Evolutionary conservation across 2,888 invertebrate genomes (phyloP), one percentile per base, ranked within the genome.

Genomic region (Thera britannica): DNA sequence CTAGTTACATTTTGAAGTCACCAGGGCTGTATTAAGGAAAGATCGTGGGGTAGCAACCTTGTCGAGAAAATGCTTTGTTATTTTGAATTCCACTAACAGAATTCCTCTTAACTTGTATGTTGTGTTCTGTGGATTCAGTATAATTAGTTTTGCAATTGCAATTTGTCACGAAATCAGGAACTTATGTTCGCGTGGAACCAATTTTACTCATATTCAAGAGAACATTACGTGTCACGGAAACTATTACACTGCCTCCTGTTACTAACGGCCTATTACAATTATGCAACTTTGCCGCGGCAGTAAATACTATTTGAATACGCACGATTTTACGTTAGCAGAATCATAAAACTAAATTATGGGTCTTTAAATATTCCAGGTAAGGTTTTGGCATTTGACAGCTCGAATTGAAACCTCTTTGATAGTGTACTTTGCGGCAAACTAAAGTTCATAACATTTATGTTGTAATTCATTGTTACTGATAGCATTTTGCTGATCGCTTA

Each of bases 161-260:
- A 8, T n/a, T 23, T 4, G 12, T 9, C 34, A 52, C 38, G 41
- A 36, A 65, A 44, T 59, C 51, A 51, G 38, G 35, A n/a, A 49
- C n/a, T 34, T 34, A 54, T 11, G 44, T 57, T 46, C 57, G 51
- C 41, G 55, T 57, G 48, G 3, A 58, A 55, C 58, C 44, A 55
- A 65, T 23, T 69, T 65, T 65, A 68, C 35, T 65, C 51, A 35
- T 9, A 58, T 49, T 55, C 62, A 62, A 55, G 60, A 64, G 63
- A 69, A 58, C 54, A 65, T 69, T 65, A 55, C 55, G 46, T 49
- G 36, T 59, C 52, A 62, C 65, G 62, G 65, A 66, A 67, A 67
- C 60, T 58, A 63, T 65, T 58, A 62, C 61, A 35, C 55, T 58
- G 61, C 72, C 75, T 77, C 75, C 73, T 76, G 75, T 76, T 74